A percentile compares a stretch with the other conserved stretches of the same genome.
phyloP scores from a whole-genome alignment of 2,797 vertebrate genomes.

The Mormyrus hasselquistii region DNA sequence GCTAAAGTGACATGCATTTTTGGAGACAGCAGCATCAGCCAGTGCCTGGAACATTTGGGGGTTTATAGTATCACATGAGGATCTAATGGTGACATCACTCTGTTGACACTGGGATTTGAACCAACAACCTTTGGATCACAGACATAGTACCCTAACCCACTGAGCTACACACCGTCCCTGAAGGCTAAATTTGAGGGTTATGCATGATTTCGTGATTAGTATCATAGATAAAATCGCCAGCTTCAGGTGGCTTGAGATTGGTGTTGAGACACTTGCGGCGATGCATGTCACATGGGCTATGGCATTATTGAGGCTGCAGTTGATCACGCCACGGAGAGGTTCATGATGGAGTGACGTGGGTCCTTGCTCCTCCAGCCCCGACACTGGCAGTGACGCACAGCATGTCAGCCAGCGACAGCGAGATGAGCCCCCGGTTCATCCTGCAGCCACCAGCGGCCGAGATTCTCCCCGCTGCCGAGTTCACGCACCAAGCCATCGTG shows the following conservation, averaged over 20 bases:
- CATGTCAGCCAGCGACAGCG: background rate
- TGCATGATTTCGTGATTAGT: background rate
- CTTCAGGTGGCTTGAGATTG: background rate
- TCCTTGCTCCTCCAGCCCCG: background rate
- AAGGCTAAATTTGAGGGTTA: background rate
- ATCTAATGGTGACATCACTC: background rate
- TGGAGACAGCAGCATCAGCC: background rate
- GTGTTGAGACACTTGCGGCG: background rate
- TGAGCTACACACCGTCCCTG: background rate
- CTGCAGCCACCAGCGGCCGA: background rate
- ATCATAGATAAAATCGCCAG: background rate
- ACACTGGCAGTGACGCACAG: background rate
- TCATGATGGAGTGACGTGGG: background rate
- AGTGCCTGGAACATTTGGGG: background rate
- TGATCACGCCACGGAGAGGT: background rate
- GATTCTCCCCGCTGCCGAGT: constrained; percentile 55
- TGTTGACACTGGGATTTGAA: background rate
- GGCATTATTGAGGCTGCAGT: background rate
- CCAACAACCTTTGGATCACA: background rate
- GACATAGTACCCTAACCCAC: background rate
- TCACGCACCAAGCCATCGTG: constrained; percentile 60
- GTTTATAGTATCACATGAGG: background rate
- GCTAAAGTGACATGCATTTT: background rate
- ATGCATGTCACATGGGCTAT: background rate
- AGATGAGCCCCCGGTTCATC: background rate